phyloP scores from a whole-genome alignment of 2,888 invertebrate genomes.

The Caenorhabditis zanzibari region DNA sequence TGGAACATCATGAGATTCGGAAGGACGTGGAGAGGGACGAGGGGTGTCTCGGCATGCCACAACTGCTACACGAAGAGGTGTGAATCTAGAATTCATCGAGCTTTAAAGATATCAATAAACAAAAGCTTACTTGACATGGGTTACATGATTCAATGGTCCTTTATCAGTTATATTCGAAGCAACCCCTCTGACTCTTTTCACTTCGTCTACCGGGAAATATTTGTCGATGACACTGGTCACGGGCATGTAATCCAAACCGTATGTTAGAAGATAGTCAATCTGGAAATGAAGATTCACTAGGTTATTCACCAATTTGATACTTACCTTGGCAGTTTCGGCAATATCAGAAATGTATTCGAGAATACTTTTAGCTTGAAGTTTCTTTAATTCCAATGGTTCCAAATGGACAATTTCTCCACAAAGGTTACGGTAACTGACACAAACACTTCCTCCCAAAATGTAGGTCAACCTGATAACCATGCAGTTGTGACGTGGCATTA shows the following conservation, averaged over 20 bases:
- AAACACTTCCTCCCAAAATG: conserved; percentile 67
- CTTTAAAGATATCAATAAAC: neutral
- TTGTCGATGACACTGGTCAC: conserved; percentile 44
- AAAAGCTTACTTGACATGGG: conserved; percentile 60
- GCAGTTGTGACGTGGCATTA: conserved; percentile 61
- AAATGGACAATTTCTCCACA: conserved; percentile 75
- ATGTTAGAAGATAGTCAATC: conserved; percentile 66
- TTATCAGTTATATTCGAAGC: conserved; percentile 70
- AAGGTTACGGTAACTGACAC: conserved; percentile 64
- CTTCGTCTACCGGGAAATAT: conserved; percentile 46
- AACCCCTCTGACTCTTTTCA: conserved; percentile 52
- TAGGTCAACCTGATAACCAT: conserved; percentile 63
- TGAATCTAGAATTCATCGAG: conserved; percentile 70
- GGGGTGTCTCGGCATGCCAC: conserved; percentile 76
- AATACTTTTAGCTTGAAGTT: conserved; percentile 81
- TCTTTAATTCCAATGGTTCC: conserved; percentile 82
- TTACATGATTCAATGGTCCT: conserved; percentile 66
- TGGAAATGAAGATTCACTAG: conserved; percentile 7
- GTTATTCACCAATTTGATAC: neutral
- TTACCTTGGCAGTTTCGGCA: conserved; percentile 79
- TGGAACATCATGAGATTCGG: conserved; percentile 33
- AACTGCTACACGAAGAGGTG: conserved; percentile 81
- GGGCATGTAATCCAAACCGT: conserved; percentile 45
- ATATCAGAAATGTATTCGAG: conserved; percentile 82
- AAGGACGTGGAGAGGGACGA: conserved; percentile 52